A percentile compares a stretch with the other conserved stretches of the same genome.
phyloP scores from a whole-genome alignment of 1,140 invertebrate species.

The Ceratina australensis region DNA sequence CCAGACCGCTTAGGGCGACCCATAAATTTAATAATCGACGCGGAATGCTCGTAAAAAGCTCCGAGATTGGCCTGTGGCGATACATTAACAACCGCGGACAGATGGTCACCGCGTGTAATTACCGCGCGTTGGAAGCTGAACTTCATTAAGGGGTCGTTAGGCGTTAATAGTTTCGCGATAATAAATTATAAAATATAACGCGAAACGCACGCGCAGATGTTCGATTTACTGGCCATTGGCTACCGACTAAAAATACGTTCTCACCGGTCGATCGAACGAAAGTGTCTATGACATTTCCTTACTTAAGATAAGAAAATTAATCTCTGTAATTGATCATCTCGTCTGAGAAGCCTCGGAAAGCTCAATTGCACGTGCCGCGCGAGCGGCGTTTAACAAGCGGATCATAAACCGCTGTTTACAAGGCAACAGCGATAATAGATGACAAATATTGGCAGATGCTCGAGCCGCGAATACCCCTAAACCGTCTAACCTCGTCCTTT shows the following conservation, averaged over 20 bases:
- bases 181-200: constrained; percentile 25
- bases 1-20: too few relatives aligned
- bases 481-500: constrained; percentile 48
- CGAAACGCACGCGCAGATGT: constrained; percentile 6
- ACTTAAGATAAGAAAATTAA: too few relatives aligned
- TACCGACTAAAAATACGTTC: too few relatives aligned
- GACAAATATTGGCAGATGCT: constrained; percentile 80
- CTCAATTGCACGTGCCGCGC: neutral
- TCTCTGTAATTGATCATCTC: too few relatives aligned
- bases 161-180: constrained; percentile 26
- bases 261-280: neutral
- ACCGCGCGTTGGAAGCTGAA: constrained; percentile 8
- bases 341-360: neutral
- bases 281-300: neutral
- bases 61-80: neutral
- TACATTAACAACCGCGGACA: constrained; percentile 14
- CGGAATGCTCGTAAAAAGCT: neutral
- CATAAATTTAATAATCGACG: constrained; percentile 8
- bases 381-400: constrained; percentile 59
- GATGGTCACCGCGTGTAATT: constrained; percentile 16
- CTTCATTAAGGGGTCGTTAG: constrained; percentile 34
- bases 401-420: constrained; percentile 75
- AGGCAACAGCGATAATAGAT: constrained; percentile 75
- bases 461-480: constrained; percentile 59
- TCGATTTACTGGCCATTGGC: neutral